A percentile compares a stretch with the other conserved stretches of the same genome.
These are phyloP conservation scores for Trachurus trachurus DNA, from an alignment of 2,797 vertebrate species.

Conservation along the genomic window DNA sequence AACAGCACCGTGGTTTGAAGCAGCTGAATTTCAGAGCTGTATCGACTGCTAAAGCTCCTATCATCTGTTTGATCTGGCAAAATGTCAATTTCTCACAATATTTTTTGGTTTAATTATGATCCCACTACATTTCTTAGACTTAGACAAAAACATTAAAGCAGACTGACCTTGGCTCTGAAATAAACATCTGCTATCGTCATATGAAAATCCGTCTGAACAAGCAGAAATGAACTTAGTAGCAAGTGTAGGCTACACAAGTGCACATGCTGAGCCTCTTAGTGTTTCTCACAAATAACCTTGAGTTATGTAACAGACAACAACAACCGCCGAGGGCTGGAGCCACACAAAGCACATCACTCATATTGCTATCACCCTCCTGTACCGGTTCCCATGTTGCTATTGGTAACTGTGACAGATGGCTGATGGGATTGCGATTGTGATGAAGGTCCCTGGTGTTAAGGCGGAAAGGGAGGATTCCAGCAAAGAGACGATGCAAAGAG, in stretches of 20 bases:
- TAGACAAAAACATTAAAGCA: neutral
- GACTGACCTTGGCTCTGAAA: neutral
- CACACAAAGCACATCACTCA: constrained; percentile 42
- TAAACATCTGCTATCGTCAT: neutral
- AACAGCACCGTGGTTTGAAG: neutral
- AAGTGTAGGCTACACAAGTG: neutral
- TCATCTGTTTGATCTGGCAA: neutral
- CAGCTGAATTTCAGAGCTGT: neutral
- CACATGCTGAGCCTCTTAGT: constrained; percentile 9
- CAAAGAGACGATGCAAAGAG: constrained; percentile 29
- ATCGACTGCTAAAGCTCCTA: neutral
- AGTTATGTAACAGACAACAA: constrained; percentile 43
- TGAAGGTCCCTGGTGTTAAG: constrained; percentile 30
- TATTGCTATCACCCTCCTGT: constrained; percentile 18
- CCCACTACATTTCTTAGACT: neutral
- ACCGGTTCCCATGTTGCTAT: constrained; percentile 58
- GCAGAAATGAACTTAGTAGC: constrained; percentile 1
- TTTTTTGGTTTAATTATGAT: neutral
- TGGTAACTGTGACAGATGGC: constrained; percentile 66
- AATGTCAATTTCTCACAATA: neutral
- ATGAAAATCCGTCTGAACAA: constrained; percentile 5
- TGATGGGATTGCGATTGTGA: constrained; percentile 50
- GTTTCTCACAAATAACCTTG: constrained; percentile 34
- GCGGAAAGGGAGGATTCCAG: constrained; percentile 4
- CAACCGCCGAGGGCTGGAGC: neutral